These are phyloP conservation scores for Andricus curvator DNA, from an alignment of 2,888 invertebrate species.

Conservation along the genomic window DNA sequence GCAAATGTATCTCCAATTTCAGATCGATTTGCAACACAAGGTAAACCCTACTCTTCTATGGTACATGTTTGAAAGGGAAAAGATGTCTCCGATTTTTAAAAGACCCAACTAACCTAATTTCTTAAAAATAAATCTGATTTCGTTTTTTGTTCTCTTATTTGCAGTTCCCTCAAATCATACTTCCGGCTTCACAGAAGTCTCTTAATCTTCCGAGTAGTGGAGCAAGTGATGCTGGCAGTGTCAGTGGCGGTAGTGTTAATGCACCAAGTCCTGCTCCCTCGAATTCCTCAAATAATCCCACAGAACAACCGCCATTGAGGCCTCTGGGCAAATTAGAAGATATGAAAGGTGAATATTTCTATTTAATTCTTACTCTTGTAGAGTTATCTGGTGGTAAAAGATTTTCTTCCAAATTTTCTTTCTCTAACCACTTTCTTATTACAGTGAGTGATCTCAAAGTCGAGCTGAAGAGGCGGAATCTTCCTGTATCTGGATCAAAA, in stretches of 20 bases:
- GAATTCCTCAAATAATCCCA: constrained; percentile 71
- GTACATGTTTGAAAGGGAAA: too few relatives aligned
- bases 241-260: constrained; percentile 71
- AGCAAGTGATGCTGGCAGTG: constrained; percentile 76
- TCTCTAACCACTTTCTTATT: constrained; percentile 45
- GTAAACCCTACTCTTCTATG: constrained; percentile 62
- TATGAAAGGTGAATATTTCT: constrained; percentile 84
- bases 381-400: not conserved
- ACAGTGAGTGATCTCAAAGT: constrained; percentile 94
- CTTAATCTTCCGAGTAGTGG: constrained; percentile 76
- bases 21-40: constrained; percentile 90
- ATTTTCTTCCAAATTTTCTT: constrained; percentile 6
- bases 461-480: constrained; percentile 94
- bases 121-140: too few relatives aligned
- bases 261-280: constrained; percentile 74
- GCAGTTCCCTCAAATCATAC: constrained; percentile 88
- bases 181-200: constrained; percentile 85
- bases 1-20: constrained; percentile 93
- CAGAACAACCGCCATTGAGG: constrained; percentile 76
- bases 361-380: not conserved
- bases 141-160: constrained; percentile 42
- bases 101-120: too few relatives aligned
- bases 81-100: too few relatives aligned
- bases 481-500: constrained; percentile 97
- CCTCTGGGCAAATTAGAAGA: constrained; percentile 89